phyloP scores from a whole-genome alignment of 2,113 vertebrate genomes.

The Eolophus roseicapilla region DNA sequence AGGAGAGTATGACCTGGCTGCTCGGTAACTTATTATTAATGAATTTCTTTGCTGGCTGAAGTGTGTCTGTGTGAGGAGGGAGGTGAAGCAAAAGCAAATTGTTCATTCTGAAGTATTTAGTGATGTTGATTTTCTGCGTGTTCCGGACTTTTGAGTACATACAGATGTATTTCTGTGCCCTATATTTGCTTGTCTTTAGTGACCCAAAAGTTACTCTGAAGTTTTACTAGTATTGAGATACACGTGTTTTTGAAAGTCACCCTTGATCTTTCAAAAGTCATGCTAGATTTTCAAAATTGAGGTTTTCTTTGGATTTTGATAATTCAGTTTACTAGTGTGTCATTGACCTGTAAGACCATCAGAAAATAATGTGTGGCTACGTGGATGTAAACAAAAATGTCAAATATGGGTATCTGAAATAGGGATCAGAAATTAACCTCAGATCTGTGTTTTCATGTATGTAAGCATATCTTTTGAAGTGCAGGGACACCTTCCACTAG shows the following conservation, averaged over 20 bases:
- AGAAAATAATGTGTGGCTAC: background rate
- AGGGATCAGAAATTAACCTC: background rate
- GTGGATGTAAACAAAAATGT: background rate
- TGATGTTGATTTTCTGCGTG: background rate
- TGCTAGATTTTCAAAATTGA: background rate
- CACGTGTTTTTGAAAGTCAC: background rate
- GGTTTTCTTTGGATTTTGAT: background rate
- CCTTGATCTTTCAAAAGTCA: background rate
- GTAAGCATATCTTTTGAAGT: background rate
- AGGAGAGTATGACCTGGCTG: constrained; percentile 89
- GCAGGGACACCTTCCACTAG: background rate
- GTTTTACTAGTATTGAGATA: background rate
- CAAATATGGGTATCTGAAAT: background rate
- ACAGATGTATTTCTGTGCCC: background rate
- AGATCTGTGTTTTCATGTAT: background rate
- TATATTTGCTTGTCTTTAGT: background rate
- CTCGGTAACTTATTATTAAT: constrained; percentile 79
- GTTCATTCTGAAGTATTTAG: background rate
- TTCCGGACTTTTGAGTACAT: background rate
- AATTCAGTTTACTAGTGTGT: background rate
- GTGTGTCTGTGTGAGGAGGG: background rate
- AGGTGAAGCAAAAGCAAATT: background rate
- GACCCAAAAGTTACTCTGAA: background rate
- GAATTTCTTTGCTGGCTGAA: background rate
- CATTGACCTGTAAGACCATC: background rate